Evolutionary conservation across 1,140 invertebrate genomes (phyloP).

Genomic region (Rhysida immarginata): DNA sequence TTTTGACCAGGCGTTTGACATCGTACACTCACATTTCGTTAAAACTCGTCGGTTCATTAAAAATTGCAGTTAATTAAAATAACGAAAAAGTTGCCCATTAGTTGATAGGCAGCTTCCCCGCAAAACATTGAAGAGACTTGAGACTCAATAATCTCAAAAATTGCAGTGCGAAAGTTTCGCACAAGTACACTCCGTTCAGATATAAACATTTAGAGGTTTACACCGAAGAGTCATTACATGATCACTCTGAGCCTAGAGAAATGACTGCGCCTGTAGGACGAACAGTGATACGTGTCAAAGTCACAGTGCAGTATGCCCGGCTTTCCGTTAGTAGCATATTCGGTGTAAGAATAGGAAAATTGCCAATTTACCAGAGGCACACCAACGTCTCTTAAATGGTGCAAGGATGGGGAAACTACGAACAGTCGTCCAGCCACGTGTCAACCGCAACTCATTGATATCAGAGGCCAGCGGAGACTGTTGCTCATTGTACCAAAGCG

Average conservation of each 20-base stretch:
- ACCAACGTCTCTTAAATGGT: not conserved
- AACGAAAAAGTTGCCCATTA: too few relatives aligned
- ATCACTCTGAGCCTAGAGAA: not conserved
- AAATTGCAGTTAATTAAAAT: too few relatives aligned
- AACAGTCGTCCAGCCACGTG: not conserved
- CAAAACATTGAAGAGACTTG: too few relatives aligned
- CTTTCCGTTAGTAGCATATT: not conserved
- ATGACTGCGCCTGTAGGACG: not conserved
- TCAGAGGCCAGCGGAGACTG: not conserved
- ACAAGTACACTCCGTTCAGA: too few relatives aligned
- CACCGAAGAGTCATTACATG: not conserved
- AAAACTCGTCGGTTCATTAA: too few relatives aligned
- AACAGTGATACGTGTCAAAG: not conserved
- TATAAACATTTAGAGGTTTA: too few relatives aligned
- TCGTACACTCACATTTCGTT: too few relatives aligned
- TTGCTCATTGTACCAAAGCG: not conserved
- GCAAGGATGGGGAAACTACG: not conserved
- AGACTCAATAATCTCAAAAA: too few relatives aligned
- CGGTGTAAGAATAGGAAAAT: not conserved
- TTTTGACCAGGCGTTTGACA: too few relatives aligned
- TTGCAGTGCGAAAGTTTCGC: too few relatives aligned
- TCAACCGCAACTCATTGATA: not conserved
- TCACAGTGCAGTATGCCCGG: not conserved
- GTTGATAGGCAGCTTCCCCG: too few relatives aligned
- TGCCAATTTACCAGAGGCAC: not conserved